A percentile compares a stretch with the other conserved stretches of the same genome.
These are phyloP conservation scores for Triplophysa bombifrons DNA, from an alignment of 2,797 vertebrate genomes.

Conservation along the genomic window DNA sequence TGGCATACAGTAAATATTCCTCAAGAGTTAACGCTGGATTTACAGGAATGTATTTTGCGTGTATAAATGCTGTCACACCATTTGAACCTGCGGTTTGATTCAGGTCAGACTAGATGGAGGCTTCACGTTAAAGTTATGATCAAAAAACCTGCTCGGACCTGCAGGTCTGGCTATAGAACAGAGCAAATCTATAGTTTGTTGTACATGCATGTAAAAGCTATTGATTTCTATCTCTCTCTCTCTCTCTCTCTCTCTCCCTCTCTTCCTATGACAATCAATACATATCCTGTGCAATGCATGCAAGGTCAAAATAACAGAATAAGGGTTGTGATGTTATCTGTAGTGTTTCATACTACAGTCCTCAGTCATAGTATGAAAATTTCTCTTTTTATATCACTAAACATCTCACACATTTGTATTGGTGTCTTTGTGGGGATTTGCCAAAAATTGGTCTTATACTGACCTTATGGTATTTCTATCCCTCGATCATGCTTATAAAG, in stretches of 20 bases:
- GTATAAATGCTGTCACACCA: constrained; percentile 39
- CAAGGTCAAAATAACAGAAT: constrained; percentile 65
- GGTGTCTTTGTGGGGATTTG: no score
- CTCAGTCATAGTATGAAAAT: no score
- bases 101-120: constrained; percentile 59
- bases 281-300: constrained; percentile 67
- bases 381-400: no score
- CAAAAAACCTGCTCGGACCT: not conserved
- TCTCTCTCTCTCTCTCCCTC: constrained; percentile 49
- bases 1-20: constrained; percentile 59
- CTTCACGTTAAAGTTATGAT: not conserved
- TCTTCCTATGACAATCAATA: constrained; percentile 69
- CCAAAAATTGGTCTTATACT: no score
- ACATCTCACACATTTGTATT: no score
- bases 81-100: constrained; percentile 81
- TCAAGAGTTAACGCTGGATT: not conserved
- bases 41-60: no score
- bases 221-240: constrained; percentile 64
- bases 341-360: no score
- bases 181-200: constrained; percentile 69
- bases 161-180: constrained; percentile 48
- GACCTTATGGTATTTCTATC: not conserved
- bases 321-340: constrained; percentile 55
- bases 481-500: no score
- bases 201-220: constrained; percentile 78